phyloP scores from a whole-genome alignment of 2,113 vertebrate species.

The Cyanoramphus novaezelandiae region DNA sequence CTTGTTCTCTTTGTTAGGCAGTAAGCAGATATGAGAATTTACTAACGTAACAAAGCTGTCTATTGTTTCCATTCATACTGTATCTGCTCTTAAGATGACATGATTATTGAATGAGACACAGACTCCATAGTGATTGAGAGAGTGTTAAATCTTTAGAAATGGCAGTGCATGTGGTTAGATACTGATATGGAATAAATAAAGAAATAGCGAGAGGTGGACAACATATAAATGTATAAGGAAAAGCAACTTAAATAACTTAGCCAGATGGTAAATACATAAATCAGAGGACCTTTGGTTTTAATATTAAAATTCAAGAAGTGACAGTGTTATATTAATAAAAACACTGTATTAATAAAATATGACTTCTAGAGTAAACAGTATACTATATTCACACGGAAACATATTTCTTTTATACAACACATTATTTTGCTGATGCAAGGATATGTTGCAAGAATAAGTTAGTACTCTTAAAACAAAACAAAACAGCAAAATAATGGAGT shows the following conservation, averaged over 20 bases:
- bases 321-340: conserved; percentile 74
- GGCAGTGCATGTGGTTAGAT: conserved; percentile 75
- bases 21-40: background rate
- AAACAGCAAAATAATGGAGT: conserved; percentile 69
- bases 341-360: conserved; percentile 75
- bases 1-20: conserved; percentile 12
- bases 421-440: conserved; percentile 64
- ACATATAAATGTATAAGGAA: conserved; percentile 76
- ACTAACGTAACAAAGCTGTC: conserved; percentile 16
- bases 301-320: conserved; percentile 72
- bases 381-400: conserved; percentile 65
- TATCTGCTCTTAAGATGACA: conserved; percentile 65
- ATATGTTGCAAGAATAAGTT: conserved; percentile 65
- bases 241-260: conserved; percentile 78
- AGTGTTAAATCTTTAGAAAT: conserved; percentile 70
- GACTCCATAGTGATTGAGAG: conserved; percentile 75
- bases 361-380: conserved; percentile 70
- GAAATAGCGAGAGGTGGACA: conserved; percentile 75
- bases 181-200: conserved; percentile 76
- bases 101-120: conserved; percentile 73
- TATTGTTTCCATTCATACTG: conserved; percentile 73
- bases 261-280: conserved; percentile 72
- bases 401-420: conserved; percentile 69
- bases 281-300: conserved; percentile 69
- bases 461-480: conserved; percentile 63